These are phyloP conservation scores for Thera obeliscata DNA, from an alignment of 2,888 invertebrate species.

Conservation along the genomic window DNA sequence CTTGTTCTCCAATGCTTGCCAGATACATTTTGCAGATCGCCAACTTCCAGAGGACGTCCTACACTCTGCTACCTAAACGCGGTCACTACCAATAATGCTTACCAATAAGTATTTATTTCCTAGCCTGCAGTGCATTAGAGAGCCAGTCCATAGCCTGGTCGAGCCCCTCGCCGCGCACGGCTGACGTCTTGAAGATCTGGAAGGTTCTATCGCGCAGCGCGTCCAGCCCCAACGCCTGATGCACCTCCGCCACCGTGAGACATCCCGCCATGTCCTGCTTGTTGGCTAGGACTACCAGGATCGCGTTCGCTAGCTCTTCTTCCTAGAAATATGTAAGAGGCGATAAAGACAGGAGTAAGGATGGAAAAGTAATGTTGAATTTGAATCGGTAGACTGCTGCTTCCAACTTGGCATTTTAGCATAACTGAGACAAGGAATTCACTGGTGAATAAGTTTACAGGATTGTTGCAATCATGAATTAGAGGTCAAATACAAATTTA, in stretches of 20 bases:
- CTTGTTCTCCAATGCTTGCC: too few species aligned
- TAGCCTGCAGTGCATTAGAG: constrained; percentile 94
- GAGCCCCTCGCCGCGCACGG: constrained; percentile 98
- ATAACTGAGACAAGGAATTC: too few species aligned
- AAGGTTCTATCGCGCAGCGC: constrained; percentile 98
- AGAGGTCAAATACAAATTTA: too few species aligned
- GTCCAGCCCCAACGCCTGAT: constrained; percentile 97
- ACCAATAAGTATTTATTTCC: constrained; percentile 86
- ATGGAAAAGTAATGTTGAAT: too few species aligned
- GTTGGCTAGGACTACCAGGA: constrained; percentile 98
- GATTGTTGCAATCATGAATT: too few species aligned
- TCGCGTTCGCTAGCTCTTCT: constrained; percentile 97
- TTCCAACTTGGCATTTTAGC: too few species aligned
- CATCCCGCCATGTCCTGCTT: constrained; percentile 99
- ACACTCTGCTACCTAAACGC: too few species aligned
- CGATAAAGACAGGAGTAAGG: background rate
- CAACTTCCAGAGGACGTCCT: too few species aligned
- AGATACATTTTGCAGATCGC: too few species aligned
- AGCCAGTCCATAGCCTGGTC: constrained; percentile 99
- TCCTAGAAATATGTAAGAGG: constrained; percentile 86
- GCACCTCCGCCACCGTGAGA: constrained; percentile 98
- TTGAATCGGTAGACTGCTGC: background rate
- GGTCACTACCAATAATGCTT: background rate
- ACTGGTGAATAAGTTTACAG: too few species aligned
- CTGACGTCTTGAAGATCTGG: constrained; percentile 99